phyloP scores from a whole-genome alignment of 2,888 invertebrate species.

The Creontiades dilutus region DNA sequence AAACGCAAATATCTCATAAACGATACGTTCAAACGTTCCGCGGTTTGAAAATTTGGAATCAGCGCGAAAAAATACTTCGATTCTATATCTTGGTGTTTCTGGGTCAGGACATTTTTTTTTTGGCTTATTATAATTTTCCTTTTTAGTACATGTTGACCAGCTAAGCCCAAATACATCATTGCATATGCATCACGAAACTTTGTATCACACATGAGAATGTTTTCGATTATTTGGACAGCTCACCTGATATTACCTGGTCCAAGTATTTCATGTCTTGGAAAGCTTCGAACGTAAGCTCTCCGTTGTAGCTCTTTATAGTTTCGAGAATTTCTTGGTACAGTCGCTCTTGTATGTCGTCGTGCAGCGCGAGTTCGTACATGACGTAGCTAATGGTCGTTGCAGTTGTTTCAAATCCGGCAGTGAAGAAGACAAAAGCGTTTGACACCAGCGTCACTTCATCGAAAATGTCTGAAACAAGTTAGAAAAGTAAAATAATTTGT shows the following conservation, averaged over 20 bases:
- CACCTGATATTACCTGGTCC: constrained; percentile 80
- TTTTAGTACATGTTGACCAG: too few species aligned
- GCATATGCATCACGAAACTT: too few species aligned
- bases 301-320: constrained; percentile 76
- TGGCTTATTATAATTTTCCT: too few species aligned
- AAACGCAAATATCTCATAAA: too few species aligned
- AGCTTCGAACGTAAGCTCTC: constrained; percentile 81
- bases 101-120: too few species aligned
- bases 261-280: constrained; percentile 81
- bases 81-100: too few species aligned
- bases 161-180: too few species aligned
- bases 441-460: constrained; percentile 78
- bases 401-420: constrained; percentile 84
- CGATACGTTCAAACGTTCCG: too few species aligned
- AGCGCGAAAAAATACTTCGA: too few species aligned
- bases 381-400: constrained; percentile 82
- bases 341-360: constrained; percentile 80
- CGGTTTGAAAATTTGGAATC: too few species aligned
- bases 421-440: constrained; percentile 81
- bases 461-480: constrained; percentile 72
- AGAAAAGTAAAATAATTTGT: not conserved
- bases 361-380: constrained; percentile 80
- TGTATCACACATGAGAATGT: too few species aligned
- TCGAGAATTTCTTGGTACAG: constrained; percentile 80
- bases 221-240: not conserved